These are phyloP conservation scores for Drosophila tani DNA, from an alignment of 1,140 invertebrate species.

Conservation along the genomic window DNA sequence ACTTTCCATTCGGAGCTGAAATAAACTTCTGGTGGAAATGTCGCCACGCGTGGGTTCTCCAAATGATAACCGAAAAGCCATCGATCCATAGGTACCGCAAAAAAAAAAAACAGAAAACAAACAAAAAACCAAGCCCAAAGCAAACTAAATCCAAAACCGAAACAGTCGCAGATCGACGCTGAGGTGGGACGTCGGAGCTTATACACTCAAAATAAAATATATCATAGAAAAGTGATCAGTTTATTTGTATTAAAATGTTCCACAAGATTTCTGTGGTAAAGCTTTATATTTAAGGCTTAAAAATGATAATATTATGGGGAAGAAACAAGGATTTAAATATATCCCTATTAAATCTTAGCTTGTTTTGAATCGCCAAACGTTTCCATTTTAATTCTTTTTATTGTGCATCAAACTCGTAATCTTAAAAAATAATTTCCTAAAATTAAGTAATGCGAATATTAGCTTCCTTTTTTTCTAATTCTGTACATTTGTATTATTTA, in stretches of 20 bases:
- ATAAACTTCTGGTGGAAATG: conserved; percentile 50
- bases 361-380: neutral
- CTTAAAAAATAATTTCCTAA: neutral
- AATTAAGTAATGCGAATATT: too few species aligned
- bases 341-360: too few species aligned
- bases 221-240: neutral
- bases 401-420: neutral
- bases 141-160: conserved; percentile 45
- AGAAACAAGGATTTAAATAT: too few species aligned
- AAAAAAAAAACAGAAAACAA: conserved; percentile 19
- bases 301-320: too few species aligned
- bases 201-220: conserved; percentile 4
- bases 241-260: neutral
- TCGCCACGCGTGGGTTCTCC: conserved; percentile 72
- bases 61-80: conserved; percentile 77
- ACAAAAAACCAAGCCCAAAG: conserved; percentile 10
- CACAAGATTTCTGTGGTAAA: neutral
- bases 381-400: too few species aligned
- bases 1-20: conserved; percentile 54
- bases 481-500: too few species aligned
- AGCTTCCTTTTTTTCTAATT: too few species aligned
- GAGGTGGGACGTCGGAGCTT: neutral
- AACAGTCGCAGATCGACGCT: conserved; percentile 23
- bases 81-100: conserved; percentile 56
- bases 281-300: neutral